Evolutionary conservation across 2,797 vertebrate species (phyloP).

Genomic region (Gymnoscopelus braueri): DNA sequence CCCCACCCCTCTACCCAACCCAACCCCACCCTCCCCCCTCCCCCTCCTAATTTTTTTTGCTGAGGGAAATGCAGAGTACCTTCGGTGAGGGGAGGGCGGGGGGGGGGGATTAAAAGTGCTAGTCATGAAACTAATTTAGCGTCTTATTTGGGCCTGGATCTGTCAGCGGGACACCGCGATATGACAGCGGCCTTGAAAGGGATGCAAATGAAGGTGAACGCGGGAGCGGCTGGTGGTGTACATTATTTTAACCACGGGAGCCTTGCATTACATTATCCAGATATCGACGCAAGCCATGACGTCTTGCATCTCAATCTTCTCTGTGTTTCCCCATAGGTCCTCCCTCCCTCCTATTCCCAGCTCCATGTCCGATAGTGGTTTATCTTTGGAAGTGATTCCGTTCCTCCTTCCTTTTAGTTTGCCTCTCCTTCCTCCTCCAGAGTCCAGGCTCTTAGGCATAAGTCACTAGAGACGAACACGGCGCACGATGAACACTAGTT

Average conservation of each 20-base stretch:
- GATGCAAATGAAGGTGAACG: slow-evolving; percentile 71
- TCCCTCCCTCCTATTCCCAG: slow-evolving; percentile 11
- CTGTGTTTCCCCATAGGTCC: slow-evolving; percentile 39
- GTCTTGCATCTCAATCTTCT: slow-evolving; percentile 56
- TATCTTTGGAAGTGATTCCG: slow-evolving; percentile 50
- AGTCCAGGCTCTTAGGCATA: slow-evolving; percentile 30
- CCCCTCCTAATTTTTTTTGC: slow-evolving; percentile 51
- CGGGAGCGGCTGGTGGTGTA: slow-evolving; percentile 58
- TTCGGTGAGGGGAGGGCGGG: slow-evolving; percentile 5
- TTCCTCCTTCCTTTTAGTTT: slow-evolving; percentile 29
- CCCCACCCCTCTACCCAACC: too few relatives aligned
- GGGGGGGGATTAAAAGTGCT: slow-evolving; percentile 67
- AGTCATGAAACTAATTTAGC: slow-evolving; percentile 67
- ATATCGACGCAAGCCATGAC: slow-evolving; percentile 6
- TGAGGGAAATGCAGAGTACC: slow-evolving; percentile 60
- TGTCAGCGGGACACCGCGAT: slow-evolving; percentile 47
- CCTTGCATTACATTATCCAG: slow-evolving; percentile 75
- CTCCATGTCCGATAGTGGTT: slow-evolving; percentile 48
- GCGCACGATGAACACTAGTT: slow-evolving; percentile 9
- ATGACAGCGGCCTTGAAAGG: slow-evolving; percentile 65
- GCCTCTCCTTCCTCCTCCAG: slow-evolving; percentile 17
- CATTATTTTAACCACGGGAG: slow-evolving; percentile 56
- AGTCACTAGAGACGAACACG: slow-evolving; percentile 42
- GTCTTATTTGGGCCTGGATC: slow-evolving; percentile 66
- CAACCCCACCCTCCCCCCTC: background rate